Conservation (phyloP, 2,888 invertebrate genomes). For the Morpho helenor region DNA sequence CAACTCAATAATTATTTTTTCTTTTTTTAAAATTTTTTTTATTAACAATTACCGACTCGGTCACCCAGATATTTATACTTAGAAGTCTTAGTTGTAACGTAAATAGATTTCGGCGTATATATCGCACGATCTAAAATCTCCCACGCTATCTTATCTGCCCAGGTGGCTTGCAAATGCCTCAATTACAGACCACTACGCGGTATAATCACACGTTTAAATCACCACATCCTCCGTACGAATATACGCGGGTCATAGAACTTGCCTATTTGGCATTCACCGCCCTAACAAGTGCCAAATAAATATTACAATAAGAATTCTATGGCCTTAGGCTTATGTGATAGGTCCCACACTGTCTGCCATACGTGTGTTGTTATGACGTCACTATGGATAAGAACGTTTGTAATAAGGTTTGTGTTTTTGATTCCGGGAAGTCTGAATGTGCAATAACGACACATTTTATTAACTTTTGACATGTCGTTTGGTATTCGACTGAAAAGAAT, state of each 20-base stretch:
- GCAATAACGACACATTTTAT: not conserved
- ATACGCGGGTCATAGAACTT: constrained; percentile 62
- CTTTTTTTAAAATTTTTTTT: too few relatives aligned
- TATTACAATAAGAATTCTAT: constrained; percentile 68
- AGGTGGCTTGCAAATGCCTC: constrained; percentile 25
- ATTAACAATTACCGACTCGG: too few relatives aligned
- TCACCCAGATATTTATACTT: too few relatives aligned
- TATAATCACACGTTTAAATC: constrained; percentile 32
- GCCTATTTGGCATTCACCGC: constrained; percentile 69
- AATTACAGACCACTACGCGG: constrained; percentile 29
- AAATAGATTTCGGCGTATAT: too few relatives aligned
- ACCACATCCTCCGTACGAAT: constrained; percentile 27
- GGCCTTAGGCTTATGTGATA: constrained; percentile 45
- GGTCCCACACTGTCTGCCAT: constrained; percentile 70
- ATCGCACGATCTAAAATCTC: constrained; percentile 12
- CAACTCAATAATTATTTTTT: too few relatives aligned
- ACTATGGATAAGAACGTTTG: constrained; percentile 32
- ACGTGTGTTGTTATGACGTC: constrained; percentile 51
- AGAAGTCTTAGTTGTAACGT: too few relatives aligned
- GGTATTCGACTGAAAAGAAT: too few relatives aligned
- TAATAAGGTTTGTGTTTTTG: constrained; percentile 23
- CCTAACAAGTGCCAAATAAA: constrained; percentile 67
- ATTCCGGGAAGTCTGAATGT: constrained; percentile 15
- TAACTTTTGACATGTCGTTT: too few relatives aligned
- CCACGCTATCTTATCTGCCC: constrained; percentile 19